Percentiles rank a stretch among this genome's conserved stretches.
These are phyloP conservation scores for Arion vulgaris DNA, from an alignment of 1,140 invertebrate species.

Conservation along the genomic window DNA sequence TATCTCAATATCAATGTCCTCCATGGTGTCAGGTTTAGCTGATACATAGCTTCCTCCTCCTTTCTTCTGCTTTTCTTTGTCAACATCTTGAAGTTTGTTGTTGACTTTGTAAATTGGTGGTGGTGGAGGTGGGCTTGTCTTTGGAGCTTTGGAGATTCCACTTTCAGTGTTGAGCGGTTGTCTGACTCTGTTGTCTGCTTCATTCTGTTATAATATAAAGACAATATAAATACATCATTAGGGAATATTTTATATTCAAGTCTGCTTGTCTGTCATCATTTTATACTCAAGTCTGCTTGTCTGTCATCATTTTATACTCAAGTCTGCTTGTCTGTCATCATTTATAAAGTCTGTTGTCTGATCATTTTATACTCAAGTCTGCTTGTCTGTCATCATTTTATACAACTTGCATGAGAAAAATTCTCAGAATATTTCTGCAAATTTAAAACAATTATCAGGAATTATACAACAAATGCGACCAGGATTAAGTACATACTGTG, in stretches of 20 bases:
- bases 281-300: too few species aligned
- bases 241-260: not conserved
- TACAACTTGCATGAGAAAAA: too few species aligned
- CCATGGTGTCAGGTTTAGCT: not conserved
- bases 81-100: conserved; percentile 35
- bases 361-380: too few species aligned
- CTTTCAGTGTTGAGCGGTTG: conserved; percentile 33
- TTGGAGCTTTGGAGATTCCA: conserved; percentile 29
- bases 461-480: too few species aligned
- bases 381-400: too few species aligned
- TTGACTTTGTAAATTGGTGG: conserved; percentile 28
- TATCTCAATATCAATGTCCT: not conserved
- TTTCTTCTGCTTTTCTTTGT: not conserved
- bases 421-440: too few species aligned
- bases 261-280: too few species aligned
- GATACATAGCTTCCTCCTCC: not conserved
- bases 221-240: not conserved
- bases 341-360: too few species aligned
- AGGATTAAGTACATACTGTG: too few species aligned
- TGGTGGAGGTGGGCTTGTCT: conserved; percentile 27
- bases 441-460: too few species aligned
- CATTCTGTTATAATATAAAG: conserved; percentile 17
- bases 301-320: too few species aligned
- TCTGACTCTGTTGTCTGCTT: conserved; percentile 33
- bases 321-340: too few species aligned